Percentiles rank a stretch among this genome's conserved stretches.
These are phyloP conservation scores for Podargus strigoides DNA, from an alignment of 2,797 vertebrate species.

Conservation along the genomic window DNA sequence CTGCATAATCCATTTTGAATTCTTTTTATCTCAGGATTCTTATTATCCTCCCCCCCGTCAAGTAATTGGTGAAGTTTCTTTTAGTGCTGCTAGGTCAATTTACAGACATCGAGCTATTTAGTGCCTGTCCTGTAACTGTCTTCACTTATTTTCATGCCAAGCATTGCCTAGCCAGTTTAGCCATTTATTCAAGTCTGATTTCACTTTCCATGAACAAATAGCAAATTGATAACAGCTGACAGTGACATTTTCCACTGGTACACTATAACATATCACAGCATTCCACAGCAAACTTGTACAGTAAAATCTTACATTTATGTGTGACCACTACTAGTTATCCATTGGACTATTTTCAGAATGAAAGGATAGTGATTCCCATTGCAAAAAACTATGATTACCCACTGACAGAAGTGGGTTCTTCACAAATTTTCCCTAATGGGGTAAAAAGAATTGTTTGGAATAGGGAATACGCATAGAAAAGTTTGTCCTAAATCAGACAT, in stretches of 20 bases:
- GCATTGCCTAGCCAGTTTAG: not conserved
- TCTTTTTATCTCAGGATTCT: not conserved
- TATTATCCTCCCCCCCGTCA: not conserved
- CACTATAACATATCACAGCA: not conserved
- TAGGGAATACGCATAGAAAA: not conserved
- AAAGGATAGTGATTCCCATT: not conserved
- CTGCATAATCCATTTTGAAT: not conserved
- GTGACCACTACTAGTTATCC: not conserved
- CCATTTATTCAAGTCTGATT: not conserved
- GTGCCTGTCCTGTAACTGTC: not conserved
- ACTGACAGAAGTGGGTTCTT: not conserved
- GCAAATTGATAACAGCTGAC: not conserved
- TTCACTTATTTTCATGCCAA: not conserved
- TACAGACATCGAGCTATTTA: not conserved
- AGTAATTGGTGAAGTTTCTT: not conserved
- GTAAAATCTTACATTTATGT: not conserved
- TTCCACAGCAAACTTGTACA: not conserved
- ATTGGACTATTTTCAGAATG: not conserved
- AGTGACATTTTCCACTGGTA: not conserved
- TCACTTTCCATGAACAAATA: not conserved
- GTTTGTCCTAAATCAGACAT: not conserved
- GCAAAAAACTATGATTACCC: not conserved
- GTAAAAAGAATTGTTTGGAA: no score
- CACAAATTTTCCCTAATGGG: not conserved
- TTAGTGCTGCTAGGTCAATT: not conserved